Base-by-base conservation (phyloP, 2,888 invertebrate genomes). In the Stegana nigrithorax region DNA sequence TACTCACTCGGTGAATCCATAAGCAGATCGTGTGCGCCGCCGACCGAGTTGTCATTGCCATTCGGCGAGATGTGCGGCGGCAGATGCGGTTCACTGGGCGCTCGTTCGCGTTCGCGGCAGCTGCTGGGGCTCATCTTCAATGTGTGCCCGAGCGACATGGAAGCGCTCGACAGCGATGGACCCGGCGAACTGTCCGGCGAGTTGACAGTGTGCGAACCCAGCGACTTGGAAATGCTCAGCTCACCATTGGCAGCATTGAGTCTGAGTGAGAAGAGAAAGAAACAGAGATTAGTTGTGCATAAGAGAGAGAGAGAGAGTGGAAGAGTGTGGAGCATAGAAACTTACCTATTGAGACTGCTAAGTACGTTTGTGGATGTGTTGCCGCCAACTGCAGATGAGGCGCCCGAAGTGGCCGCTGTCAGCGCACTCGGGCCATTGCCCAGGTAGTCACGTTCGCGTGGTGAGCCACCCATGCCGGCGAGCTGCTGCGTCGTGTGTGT, bases 1-100 rank as follows among this genome's bases (percentile, higher is more conserved):
- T 74, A 91, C 93, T 91, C 90, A 94, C 94, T 93, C 85, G 94
- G 93, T 60, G 93, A 93, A 87, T 94, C 93, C 80, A 92, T 91
- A 50, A 93, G 88, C 70, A 93, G 87, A 87, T 94, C 93, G 47
- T 83, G 82, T 45, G 75, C 79, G 45, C 87, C 79, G 45, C 87
- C 87, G 14, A 88, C 87, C n/a, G 88, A 88, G 1, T 88, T 88
- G 68, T 90, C 91, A 27, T 90, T 91, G 67, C 89, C 88, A 66
- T 86, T 87, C 14, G 89, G 88, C 42, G 91, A 91, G 47, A 91
- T 86, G 72, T 89, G 89, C 58, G 87, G 87, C 63, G 74, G 72
- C 12, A 55, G 36, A 32, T 29, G 53, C n/a, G 53, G 21, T 12
- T 55, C 53, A 36, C 36, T 55, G 21, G 53, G 80, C 89, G 89